Evolutionary conservation across 2,888 invertebrate genomes (phyloP), one percentile per base, ranked within the genome.

Genomic region (Megamerina dolium): DNA sequence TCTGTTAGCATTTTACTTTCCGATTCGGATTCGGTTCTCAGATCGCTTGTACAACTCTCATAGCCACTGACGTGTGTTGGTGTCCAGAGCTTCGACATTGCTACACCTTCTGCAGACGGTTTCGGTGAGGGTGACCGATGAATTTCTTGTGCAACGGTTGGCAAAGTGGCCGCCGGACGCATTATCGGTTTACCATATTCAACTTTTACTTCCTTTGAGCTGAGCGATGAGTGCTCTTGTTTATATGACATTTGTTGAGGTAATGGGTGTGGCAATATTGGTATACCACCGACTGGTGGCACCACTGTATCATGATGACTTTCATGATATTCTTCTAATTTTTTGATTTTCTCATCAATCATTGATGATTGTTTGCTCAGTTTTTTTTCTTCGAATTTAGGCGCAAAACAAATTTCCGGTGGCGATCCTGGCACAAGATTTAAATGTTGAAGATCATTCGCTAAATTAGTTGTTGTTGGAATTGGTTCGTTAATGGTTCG

Each of bases 21-120:
- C 9, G 31, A 36, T 18, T 54, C 55, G 2, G 48, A 45, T 29
- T 54, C 51, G 8, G 48, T 41, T 19, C 52, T 57, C 16, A 54
- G 47, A 37, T 68, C 63, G 23, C 58, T 61, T 2, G 58, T 45
- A 39, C 51, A 48, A 23, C 53, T 58, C 39, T 60, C 58, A 40
- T 63, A 60, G 30, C 62, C 58, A 19, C 61, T 67, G 16, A 53
- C 54, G 9, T 64, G 43, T 20, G 49, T 53, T 2, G 68, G 67
- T 4, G 80, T 76, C 83, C 83, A 83, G 1, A 81, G 69, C 61
- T 80, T 82, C 52, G 83, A 82, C 82, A 83, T 83, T 43, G 77
- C 74, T 33, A 83, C 58, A 2, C 75, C 82, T 59, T 83, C 80
- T 1, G 77, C 75, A 3, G 82, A 82, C 8, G 83, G 80, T 46